Evolutionary conservation across 2,113 vertebrate species (phyloP), one percentile per base, ranked within the genome.

Genomic region (Boulengeromyrus knoepffleri): DNA sequence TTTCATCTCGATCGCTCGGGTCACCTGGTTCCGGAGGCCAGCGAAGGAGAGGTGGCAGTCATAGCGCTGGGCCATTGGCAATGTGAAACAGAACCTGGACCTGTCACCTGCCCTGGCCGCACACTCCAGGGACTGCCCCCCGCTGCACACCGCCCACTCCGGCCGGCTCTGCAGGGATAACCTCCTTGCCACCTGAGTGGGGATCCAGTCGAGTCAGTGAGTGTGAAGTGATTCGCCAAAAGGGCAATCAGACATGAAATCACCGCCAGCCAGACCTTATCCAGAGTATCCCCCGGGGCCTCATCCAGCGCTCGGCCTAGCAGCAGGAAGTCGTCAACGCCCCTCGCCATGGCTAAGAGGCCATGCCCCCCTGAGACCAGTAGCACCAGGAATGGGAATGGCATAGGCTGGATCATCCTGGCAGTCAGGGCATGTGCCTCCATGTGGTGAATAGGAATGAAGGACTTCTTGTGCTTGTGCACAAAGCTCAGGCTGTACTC

Each of bases 381-480:
- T 87, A 99, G 96, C 3, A 99, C 99, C 27, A 99, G 95, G 92
- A 99, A 99, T 2, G 99, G 99, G 90, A 99, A 99, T 0, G 95
- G 91, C 5, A 99, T 93, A 0, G 89, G 93, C 5, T 97, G 94
- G 0, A 96, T 96, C 93, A 99, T 96, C 88, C 98, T 95, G 91
- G 97, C 56, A 0, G 98, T 99, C 50, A 99, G 95, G 0, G 99
- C 98, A 0, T 99, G 99, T 8, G 99, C 99, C 89, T 99, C 99
- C 99, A 99, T 99, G 92, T 99, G 99, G 90, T 99, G 99, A 87
- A 99, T 96, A 74, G 99, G 99, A 89, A 99, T 99, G 93, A 99
- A 99, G 0, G 96, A 97, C 91, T 96, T 98, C 91, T 95, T 90
- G 89, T 97, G 93, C 56, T 74, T 93, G 36, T 89, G 92, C 49